A percentile compares a stretch with the other conserved stretches of the same genome.
phyloP scores from a whole-genome alignment of 2,888 invertebrate genomes.

The Eustalomyia histrio region DNA sequence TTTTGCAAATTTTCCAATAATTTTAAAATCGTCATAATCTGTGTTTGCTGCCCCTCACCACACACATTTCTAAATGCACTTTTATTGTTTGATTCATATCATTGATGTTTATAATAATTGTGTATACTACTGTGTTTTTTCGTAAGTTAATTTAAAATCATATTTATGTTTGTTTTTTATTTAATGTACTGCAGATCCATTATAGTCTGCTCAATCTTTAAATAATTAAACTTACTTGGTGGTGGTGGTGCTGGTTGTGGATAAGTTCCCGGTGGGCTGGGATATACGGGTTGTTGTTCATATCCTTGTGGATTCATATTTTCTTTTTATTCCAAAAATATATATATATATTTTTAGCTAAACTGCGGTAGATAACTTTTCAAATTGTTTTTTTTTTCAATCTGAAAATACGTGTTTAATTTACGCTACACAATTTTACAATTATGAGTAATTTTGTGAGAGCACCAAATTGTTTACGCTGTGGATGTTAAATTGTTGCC shows the following conservation, averaged over 20 bases:
- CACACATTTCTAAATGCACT: not conserved
- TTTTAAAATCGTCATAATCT: not conserved
- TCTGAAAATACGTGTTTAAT: slow-evolving; percentile 8
- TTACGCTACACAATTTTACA: not conserved
- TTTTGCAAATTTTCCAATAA: not conserved
- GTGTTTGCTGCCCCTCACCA: not conserved
- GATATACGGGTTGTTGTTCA: slow-evolving; percentile 44
- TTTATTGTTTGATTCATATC: not conserved
- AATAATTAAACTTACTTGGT: slow-evolving; percentile 26
- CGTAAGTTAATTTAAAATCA: slow-evolving; percentile 17
- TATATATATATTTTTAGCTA: not conserved
- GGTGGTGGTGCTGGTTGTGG: slow-evolving; percentile 17
- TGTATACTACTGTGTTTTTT: slow-evolving; percentile 9
- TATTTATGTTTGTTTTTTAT: not conserved
- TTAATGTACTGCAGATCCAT: not conserved
- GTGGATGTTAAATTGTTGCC: not conserved
- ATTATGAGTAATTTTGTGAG: not conserved
- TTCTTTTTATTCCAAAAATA: slow-evolving; percentile 24
- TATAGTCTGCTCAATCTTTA: not conserved
- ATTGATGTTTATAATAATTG: slow-evolving; percentile 5
- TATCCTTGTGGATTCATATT: slow-evolving; percentile 59
- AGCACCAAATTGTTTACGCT: not conserved
- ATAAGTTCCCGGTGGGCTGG: slow-evolving; percentile 25
- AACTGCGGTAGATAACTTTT: slow-evolving; percentile 3
- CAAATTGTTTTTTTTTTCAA: not conserved